A percentile compares a stretch with the other conserved stretches of the same genome.
Conservation (phyloP, 2,113 vertebrate genomes). For the Heptranchias perlo region DNA sequence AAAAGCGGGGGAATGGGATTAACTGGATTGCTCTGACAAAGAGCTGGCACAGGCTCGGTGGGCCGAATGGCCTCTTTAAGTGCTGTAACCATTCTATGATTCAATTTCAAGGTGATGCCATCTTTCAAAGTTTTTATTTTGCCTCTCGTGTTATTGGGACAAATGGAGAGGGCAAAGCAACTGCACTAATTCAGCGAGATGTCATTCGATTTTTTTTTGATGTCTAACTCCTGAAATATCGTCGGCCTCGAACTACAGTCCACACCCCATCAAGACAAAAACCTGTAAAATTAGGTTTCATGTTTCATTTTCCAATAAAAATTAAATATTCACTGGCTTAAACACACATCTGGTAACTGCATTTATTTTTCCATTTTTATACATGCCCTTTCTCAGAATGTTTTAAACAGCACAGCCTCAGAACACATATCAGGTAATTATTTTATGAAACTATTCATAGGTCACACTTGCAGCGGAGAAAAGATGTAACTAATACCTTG, state of each 20-base stretch:
- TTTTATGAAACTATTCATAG: conserved; percentile 16
- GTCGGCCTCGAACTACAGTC: background rate
- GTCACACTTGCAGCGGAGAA: background rate
- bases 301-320: background rate
- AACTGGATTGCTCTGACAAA: no score
- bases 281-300: conserved; percentile 29
- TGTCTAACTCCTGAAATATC: background rate
- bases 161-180: background rate
- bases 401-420: background rate
- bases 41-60: no score
- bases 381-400: background rate
- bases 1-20: no score
- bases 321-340: background rate
- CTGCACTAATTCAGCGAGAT: background rate
- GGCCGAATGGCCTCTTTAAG: no score
- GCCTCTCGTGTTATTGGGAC: background rate
- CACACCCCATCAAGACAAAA: background rate
- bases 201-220: background rate
- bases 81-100: no score
- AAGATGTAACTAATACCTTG: conserved; percentile 33
- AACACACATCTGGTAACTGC: conserved; percentile 14
- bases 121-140: background rate
- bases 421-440: conserved; percentile 23
- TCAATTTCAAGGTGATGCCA: background rate
- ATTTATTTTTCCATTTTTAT: background rate